Percentiles rank a stretch among this genome's conserved stretches.
phyloP scores from a whole-genome alignment of 1,140 invertebrate genomes.

The Geopemphigus sp. region DNA sequence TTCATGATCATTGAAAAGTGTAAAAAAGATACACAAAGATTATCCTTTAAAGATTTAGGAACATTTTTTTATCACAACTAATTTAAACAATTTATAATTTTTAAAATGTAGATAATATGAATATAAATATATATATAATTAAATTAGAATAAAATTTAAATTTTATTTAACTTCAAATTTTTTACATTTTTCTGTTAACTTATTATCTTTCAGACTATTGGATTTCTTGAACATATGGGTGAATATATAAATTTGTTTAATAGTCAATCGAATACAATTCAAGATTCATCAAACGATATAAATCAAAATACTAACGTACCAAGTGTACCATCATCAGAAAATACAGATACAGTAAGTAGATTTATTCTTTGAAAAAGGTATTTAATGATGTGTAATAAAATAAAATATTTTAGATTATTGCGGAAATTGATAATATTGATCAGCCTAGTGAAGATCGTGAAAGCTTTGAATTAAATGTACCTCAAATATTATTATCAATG shows the following conservation, averaged over 20 bases:
- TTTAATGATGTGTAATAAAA: background rate
- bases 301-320: slow-evolving; percentile 8
- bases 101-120: too few species aligned
- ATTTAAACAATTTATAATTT: too few species aligned
- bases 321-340: background rate
- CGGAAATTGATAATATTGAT: background rate
- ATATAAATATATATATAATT: too few species aligned
- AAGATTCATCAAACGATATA: background rate
- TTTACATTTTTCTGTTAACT: too few species aligned
- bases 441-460: background rate
- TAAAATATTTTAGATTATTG: slow-evolving; percentile 1
- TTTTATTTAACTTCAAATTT: too few species aligned
- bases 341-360: background rate
- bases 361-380: background rate
- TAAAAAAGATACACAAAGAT: too few species aligned
- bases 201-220: background rate
- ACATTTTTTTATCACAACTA: too few species aligned
- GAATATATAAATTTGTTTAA: background rate
- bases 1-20: too few species aligned
- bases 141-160: too few species aligned
- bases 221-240: background rate
- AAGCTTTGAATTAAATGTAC: slow-evolving; percentile 35
- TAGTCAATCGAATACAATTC: background rate
- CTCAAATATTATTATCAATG: slow-evolving; percentile 45
- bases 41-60: too few species aligned